phyloP scores from a whole-genome alignment of 92 coral and sea anemone genomes.

The Epizoanthus rinbou region DNA sequence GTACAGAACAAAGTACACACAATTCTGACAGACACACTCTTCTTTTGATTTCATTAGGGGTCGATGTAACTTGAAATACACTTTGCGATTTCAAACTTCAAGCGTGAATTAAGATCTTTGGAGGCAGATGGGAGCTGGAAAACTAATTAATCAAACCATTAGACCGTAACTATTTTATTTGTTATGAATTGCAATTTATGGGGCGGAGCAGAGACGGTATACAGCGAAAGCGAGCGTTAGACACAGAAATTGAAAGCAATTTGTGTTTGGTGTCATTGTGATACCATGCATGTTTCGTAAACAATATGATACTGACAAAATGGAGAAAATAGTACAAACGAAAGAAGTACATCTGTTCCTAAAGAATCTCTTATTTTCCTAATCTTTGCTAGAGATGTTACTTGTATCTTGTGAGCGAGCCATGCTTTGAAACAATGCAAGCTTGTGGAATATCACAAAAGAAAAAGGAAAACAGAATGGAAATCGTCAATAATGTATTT shows the following conservation, averaged over 20 bases:
- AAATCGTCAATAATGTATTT: conserved; percentile 35
- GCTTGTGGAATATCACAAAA: conserved; percentile 30
- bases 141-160: not conserved
- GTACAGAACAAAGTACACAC: not conserved
- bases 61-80: too few relatives aligned
- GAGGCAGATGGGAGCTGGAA: conserved; percentile 7
- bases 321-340: not conserved
- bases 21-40: too few relatives aligned
- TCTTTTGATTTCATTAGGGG: too few relatives aligned
- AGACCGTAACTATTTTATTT: not conserved
- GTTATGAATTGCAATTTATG: conserved; percentile 1
- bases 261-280: not conserved
- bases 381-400: not conserved
- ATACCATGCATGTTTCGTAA: not conserved
- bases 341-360: not conserved
- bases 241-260: not conserved
- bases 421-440: conserved; percentile 36
- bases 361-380: not conserved
- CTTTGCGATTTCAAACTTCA: conserved; percentile 1
- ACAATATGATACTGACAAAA: not conserved
- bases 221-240: not conserved
- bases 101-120: not conserved
- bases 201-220: not conserved
- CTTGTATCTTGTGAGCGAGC: conserved; percentile 27
- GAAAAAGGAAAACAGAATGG: conserved; percentile 18